A percentile compares a stretch with the other conserved stretches of the same genome.
These are phyloP conservation scores for Oreamnos americanus DNA, from an alignment of 2,113 vertebrate species.

Conservation along the genomic window DNA sequence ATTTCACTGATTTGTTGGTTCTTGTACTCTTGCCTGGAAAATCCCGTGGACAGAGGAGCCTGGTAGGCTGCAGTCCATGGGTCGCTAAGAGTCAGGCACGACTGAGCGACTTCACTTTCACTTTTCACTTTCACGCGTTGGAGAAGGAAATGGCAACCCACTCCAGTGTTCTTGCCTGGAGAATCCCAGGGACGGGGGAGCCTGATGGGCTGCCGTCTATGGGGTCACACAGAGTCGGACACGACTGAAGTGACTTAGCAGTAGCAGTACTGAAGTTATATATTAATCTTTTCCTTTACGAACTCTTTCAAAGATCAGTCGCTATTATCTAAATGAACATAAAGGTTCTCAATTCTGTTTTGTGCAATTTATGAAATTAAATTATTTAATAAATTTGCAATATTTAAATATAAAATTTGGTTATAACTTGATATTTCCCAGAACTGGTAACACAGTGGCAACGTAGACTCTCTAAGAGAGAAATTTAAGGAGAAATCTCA, in stretches of 20 bases:
- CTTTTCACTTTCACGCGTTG: no score
- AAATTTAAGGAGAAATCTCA: neutral
- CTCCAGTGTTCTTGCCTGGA: no score
- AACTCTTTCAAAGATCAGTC: neutral
- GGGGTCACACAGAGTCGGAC: no score
- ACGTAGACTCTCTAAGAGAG: neutral
- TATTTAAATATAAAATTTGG: constrained; percentile 2
- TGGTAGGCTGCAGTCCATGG: no score
- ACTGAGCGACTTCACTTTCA: no score
- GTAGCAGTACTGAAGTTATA: neutral
- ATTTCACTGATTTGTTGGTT: neutral
- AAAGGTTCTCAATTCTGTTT: neutral
- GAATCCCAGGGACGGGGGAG: no score
- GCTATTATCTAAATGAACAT: neutral
- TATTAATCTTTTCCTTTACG: neutral
- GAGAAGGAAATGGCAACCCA: no score
- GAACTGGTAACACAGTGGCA: neutral
- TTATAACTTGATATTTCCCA: neutral
- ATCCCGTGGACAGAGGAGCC: no score
- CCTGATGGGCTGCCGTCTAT: no score
- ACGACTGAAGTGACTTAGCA: no score
- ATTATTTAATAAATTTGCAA: neutral
- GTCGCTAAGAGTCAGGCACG: no score
- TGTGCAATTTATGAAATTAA: neutral
- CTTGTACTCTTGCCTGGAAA: neutral